Evolutionary conservation across 2,797 vertebrate genomes (phyloP).

Genomic region (Notoglanidium macrostoma): DNA sequence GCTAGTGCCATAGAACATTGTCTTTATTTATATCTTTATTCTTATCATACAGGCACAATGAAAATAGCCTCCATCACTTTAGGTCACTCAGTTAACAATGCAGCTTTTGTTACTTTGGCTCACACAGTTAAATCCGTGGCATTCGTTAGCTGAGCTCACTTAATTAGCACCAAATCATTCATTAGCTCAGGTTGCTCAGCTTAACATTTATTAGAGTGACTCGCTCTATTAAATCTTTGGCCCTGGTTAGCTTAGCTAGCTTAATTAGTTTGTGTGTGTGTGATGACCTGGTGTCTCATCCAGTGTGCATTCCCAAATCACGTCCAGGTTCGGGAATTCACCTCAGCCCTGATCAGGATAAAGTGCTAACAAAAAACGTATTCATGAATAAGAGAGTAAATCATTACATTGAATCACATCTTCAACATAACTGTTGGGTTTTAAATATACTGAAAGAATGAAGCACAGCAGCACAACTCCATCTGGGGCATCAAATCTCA

Average conservation of each 20-base stretch:
- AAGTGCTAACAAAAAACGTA: background rate
- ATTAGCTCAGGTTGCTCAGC: constrained; percentile 7
- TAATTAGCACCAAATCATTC: background rate
- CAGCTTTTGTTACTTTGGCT: background rate
- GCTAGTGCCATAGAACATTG: background rate
- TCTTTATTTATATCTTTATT: background rate
- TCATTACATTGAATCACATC: background rate
- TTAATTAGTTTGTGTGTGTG: background rate
- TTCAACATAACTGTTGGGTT: background rate
- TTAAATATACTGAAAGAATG: background rate
- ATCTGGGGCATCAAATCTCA: constrained; percentile 10
- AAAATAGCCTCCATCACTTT: background rate
- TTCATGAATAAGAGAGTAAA: background rate
- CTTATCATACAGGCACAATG: background rate
- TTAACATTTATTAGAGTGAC: background rate
- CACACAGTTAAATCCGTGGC: background rate
- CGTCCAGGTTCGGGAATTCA: background rate
- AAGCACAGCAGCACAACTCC: background rate
- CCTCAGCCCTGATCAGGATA: background rate
- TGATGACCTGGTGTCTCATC: background rate
- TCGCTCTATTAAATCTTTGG: background rate
- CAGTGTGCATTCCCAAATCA: background rate
- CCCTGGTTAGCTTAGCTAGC: background rate
- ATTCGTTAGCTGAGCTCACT: background rate
- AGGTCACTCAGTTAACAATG: background rate